phyloP scores from a whole-genome alignment of 1,140 invertebrate species.

The Rhopalosiphum maidis region DNA sequence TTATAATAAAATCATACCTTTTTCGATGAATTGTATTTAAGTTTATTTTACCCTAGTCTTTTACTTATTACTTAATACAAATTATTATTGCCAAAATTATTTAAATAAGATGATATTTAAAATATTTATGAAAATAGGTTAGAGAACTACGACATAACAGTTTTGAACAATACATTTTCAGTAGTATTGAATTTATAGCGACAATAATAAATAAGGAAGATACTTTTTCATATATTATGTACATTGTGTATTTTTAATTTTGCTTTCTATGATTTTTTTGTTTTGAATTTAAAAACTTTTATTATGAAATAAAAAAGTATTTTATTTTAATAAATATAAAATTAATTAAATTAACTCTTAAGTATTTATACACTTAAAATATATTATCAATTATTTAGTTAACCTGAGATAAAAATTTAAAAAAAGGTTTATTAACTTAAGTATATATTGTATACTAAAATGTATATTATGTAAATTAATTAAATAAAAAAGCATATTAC shows the following conservation, averaged over 20 bases:
- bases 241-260: too few species aligned
- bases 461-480: not conserved
- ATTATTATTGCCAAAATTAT: not conserved
- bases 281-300: too few species aligned
- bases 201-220: not conserved
- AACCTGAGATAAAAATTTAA: not conserved
- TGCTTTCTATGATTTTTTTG: too few species aligned
- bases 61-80: not conserved
- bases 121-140: not conserved
- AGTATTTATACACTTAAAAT: not conserved
- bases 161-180: not conserved
- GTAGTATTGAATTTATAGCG: not conserved
- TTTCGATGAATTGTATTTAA: not conserved
- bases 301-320: too few species aligned
- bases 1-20: not conserved
- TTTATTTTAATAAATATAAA: too few species aligned
- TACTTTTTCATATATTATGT: not conserved
- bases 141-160: not conserved
- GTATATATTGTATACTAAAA: not conserved
- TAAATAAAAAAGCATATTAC: slow-evolving; percentile 57
- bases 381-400: not conserved
- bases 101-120: not conserved
- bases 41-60: not conserved
- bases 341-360: not conserved
- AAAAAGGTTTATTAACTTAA: not conserved